Percentiles rank a stretch among this genome's conserved stretches.
Evolutionary conservation across 2,113 vertebrate genomes (phyloP).

Genomic region (Perca fluviatilis): DNA sequence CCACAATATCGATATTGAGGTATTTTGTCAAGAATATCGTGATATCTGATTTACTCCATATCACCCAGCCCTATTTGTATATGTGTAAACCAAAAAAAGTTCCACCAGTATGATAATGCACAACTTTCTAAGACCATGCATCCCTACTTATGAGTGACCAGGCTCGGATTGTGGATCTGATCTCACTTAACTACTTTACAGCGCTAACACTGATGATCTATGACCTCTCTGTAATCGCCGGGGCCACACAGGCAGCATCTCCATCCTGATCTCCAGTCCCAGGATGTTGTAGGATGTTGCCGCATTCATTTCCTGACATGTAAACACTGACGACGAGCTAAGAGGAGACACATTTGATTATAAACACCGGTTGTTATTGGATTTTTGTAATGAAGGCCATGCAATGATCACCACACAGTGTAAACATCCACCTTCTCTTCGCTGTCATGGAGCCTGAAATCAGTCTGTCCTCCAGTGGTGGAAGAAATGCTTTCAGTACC

Average conservation of each 20-base stretch:
- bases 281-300: constrained; percentile 46
- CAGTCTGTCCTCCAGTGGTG: neutral
- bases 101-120: neutral
- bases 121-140: neutral
- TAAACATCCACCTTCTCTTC: constrained; percentile 36
- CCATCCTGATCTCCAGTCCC: neutral
- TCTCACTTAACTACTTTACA: neutral
- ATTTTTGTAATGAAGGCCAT: constrained; percentile 22
- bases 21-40: no score
- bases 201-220: neutral
- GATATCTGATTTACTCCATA: no score
- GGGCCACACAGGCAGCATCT: constrained; percentile 36
- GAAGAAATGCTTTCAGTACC: neutral
- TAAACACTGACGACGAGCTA: constrained; percentile 24
- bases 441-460: neutral
- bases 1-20: no score
- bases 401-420: neutral
- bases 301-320: constrained; percentile 20
- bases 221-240: neutral
- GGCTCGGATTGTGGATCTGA: neutral
- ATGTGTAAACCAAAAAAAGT: constrained; percentile 1
- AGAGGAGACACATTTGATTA: constrained; percentile 17
- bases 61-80: no score
- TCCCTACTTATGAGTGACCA: neutral
- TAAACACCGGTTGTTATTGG: constrained; percentile 43